These are phyloP conservation scores for Lordiphosa collinella DNA, from an alignment of 1,140 invertebrate genomes.

Conservation along the genomic window DNA sequence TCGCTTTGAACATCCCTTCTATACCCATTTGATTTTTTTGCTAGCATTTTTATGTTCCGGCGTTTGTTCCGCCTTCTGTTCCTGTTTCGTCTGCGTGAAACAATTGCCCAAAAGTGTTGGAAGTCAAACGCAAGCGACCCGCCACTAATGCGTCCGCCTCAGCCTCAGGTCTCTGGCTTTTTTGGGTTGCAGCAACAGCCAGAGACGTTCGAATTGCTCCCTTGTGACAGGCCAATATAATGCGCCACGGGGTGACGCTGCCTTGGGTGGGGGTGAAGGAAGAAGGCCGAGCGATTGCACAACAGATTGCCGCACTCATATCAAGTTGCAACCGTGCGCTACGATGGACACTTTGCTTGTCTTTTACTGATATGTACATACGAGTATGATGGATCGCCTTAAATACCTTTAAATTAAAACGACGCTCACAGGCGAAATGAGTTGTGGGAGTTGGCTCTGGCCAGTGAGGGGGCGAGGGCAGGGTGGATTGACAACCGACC, in stretches of 20 bases:
- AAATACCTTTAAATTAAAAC: slow-evolving; percentile 80
- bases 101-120: slow-evolving; percentile 78
- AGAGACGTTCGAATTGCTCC: slow-evolving; percentile 76
- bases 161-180: slow-evolving; percentile 31
- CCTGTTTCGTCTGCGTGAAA: slow-evolving; percentile 51
- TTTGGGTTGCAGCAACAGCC: slow-evolving; percentile 23
- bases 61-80: slow-evolving; percentile 79
- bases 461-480: slow-evolving; percentile 23
- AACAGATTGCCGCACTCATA: slow-evolving; percentile 79
- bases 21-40: slow-evolving; percentile 22
- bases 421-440: slow-evolving; percentile 54
- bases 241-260: slow-evolving; percentile 64
- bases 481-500: slow-evolving; percentile 6
- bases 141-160: slow-evolving; percentile 69
- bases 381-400: slow-evolving; percentile 76
- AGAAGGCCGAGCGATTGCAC: slow-evolving; percentile 57
- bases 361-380: slow-evolving; percentile 46
- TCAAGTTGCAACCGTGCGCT: slow-evolving; percentile 65
- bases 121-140: slow-evolving; percentile 76
- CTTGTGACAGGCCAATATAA: slow-evolving; percentile 79
- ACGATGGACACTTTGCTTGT: slow-evolving; percentile 16
- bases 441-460: slow-evolving; percentile 43
- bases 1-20: slow-evolving; percentile 39
- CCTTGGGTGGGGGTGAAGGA: slow-evolving; percentile 5
- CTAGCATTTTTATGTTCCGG: slow-evolving; percentile 76